Percentiles rank a stretch among this genome's conserved stretches.
phyloP scores from a whole-genome alignment of 2,113 vertebrate genomes.

The Crotalus tigris region DNA sequence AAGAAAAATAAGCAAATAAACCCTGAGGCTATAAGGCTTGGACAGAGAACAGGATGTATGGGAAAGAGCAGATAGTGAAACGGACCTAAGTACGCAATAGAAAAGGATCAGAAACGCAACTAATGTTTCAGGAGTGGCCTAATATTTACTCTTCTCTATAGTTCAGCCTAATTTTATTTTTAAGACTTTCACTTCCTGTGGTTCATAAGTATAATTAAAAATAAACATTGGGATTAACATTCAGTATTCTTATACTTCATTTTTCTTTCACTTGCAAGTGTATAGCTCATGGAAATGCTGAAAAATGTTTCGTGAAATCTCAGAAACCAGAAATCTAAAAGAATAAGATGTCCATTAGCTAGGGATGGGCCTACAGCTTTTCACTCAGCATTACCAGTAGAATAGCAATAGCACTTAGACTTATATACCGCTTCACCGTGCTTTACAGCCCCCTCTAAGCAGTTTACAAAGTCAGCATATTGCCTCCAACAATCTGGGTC shows the following conservation, averaged over 20 bases:
- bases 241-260: background rate
- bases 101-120: rapidly evolving
- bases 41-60: background rate
- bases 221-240: background rate
- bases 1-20: slow-evolving; percentile 7
- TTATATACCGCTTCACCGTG: no score
- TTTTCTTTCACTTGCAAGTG: background rate
- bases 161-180: background rate
- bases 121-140: background rate
- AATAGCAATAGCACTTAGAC: no score
- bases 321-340: background rate
- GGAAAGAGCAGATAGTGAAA: background rate
- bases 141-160: background rate
- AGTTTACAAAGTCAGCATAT: no score
- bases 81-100: background rate
- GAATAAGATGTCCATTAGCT: background rate
- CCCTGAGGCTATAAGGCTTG: background rate
- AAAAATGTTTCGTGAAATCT: background rate
- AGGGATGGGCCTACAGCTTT: background rate
- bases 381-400: background rate
- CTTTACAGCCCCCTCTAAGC: no score
- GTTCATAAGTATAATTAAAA: background rate
- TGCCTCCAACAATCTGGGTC: no score
- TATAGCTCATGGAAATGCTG: background rate
- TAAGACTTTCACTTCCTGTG: background rate